Conservation (phyloP, 2,113 vertebrate species). For the Bos taurus region DNA sequence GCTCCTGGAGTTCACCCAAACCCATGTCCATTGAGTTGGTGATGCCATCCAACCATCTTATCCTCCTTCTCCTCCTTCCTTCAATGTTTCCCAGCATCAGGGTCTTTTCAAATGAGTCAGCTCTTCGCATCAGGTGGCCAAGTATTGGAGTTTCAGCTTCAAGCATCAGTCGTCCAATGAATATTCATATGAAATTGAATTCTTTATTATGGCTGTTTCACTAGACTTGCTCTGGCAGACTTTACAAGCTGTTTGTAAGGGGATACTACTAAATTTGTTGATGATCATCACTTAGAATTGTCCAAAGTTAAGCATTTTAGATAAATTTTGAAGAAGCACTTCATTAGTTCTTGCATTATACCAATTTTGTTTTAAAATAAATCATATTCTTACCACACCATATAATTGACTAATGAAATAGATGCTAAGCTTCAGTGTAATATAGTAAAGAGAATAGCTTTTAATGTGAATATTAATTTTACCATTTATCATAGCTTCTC, state of each 20-base stretch:
- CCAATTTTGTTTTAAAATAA: constrained; percentile 18
- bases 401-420: constrained; percentile 26
- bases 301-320: not conserved
- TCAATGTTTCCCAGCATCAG: not conserved
- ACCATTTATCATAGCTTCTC: not conserved
- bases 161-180: not conserved
- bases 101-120: not conserved
- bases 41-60: not conserved
- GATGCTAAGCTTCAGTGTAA: constrained; percentile 7
- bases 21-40: not conserved
- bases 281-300: constrained; percentile 7
- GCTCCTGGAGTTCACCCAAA: not conserved
- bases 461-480: constrained; percentile 45
- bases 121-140: not conserved
- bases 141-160: not conserved
- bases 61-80: not conserved
- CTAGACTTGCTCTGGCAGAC: not conserved
- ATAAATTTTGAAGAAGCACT: constrained; percentile 38
- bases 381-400: constrained; percentile 21
- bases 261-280: not conserved
- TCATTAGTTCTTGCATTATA: not conserved
- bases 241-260: not conserved
- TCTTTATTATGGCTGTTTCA: not conserved
- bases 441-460: constrained; percentile 5
- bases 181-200: not conserved